Evolutionary conservation across 2,113 vertebrate species (phyloP).

Genomic region (Callionymus lyra): DNA sequence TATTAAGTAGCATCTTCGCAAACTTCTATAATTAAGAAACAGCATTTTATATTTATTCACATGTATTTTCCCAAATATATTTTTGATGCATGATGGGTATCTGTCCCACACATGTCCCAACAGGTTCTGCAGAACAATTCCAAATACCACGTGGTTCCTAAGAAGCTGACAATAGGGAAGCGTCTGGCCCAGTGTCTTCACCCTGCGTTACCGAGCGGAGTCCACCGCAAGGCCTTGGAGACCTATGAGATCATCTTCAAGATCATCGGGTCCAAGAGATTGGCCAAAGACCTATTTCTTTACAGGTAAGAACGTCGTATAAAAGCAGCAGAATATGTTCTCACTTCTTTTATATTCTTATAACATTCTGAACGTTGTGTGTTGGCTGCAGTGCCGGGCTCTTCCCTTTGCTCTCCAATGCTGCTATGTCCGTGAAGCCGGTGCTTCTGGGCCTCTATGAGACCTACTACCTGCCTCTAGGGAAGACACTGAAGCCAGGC

Average conservation of each 20-base stretch:
- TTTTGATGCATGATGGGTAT: too few species aligned
- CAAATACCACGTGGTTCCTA: constrained; percentile 95
- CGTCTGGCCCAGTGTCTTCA: constrained; percentile 96
- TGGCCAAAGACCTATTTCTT: constrained; percentile 97
- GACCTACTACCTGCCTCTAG: constrained; percentile 91
- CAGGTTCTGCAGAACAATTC: constrained; percentile 98
- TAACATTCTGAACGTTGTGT: background rate
- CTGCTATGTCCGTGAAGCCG: constrained; percentile 98
- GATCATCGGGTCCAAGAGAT: constrained; percentile 95
- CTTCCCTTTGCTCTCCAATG: constrained; percentile 96
- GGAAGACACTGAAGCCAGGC: constrained; percentile 94
- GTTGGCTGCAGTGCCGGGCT: constrained; percentile 77
- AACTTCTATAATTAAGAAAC: too few species aligned
- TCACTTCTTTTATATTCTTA: background rate
- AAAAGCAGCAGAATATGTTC: background rate
- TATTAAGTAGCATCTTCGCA: too few species aligned
- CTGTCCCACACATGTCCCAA: constrained; percentile 3
- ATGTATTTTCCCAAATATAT: too few species aligned
- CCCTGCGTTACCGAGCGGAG: constrained; percentile 91
- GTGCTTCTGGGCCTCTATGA: constrained; percentile 90
- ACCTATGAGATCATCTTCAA: constrained; percentile 99
- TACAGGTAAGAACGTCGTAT: constrained; percentile 76
- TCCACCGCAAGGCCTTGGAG: constrained; percentile 96
- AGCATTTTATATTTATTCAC: too few species aligned
- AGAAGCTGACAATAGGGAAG: constrained; percentile 95